Base-by-base conservation (phyloP, 2,113 vertebrate genomes). In the Albula goreensis region DNA sequence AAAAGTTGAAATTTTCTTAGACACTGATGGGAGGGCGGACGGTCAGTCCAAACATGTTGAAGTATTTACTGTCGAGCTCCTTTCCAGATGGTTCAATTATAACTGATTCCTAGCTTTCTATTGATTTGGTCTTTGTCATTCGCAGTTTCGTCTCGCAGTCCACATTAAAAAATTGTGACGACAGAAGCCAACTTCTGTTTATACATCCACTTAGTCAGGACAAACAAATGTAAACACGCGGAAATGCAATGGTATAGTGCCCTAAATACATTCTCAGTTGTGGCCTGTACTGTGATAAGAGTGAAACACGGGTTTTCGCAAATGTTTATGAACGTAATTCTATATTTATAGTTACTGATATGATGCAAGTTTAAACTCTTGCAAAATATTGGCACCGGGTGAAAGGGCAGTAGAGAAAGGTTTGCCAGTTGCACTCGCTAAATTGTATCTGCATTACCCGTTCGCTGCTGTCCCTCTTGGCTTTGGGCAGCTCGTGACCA, bases 41-140 rank as follows among this genome's bases (percentile, higher is more conserved):
- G 0, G 78, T 89, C 86, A 50, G 87, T 88, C 88, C 83, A 88
- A 89, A 81, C 85, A 86, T 87, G 89, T 25, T 92, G 87, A 92
- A 92, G 86, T 90, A 89, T 92, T 90, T 88, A 90, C 82, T 74
- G 86, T 78, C 63, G 53, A 70, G 87, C 50, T 80, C 87, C 82
- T 41, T 87, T 83, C 86, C 87, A 90, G 87, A 89, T 89, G 90
- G 85, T 83, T 90, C 86, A 89, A 83, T 91, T 90, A 86, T 89
- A 87, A n/a, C 8, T 60, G 82, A 78, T 83, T 81, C 74, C 85
- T 49, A 50, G 56, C 84, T 81, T 49, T 83, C 19, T 85, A 31
- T 57, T 83, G 19, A 87, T 85, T 60, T 50, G 85, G 48, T 31
- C 4, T 88, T 89, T 90, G 88, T 90, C 86, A 82, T 87, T 48